Percentiles rank a stretch among this genome's conserved stretches.
Conservation (phyloP, 2,113 vertebrate genomes). For the Ia io region DNA sequence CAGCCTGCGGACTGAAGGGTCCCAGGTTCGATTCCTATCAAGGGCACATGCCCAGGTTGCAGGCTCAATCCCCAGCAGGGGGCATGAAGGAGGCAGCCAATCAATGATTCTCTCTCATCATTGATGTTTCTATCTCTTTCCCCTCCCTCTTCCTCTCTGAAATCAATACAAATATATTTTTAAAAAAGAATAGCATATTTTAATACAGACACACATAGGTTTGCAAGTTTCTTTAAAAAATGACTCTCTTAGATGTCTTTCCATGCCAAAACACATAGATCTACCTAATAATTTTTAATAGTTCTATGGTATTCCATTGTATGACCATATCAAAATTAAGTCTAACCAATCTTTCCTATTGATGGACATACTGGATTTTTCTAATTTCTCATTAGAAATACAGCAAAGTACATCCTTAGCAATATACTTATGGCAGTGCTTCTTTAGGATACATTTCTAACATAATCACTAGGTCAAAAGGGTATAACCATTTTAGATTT, state of each 20-base stretch:
- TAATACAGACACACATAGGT: neutral
- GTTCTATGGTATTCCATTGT: neutral
- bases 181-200: neutral
- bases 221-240: conserved; percentile 16
- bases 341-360: neutral
- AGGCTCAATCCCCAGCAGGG: too few species aligned
- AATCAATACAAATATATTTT: too few species aligned
- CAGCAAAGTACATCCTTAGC: neutral
- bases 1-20: too few species aligned
- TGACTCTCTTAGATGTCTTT: neutral
- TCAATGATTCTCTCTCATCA: too few species aligned
- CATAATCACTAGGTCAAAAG: neutral
- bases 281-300: neutral
- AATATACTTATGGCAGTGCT: neutral
- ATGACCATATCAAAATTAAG: neutral
- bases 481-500: neutral
- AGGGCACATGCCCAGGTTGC: too few species aligned
- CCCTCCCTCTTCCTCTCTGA: too few species aligned
- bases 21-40: too few species aligned
- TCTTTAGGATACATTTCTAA: neutral
- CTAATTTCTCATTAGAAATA: conserved; percentile 16
- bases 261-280: neutral
- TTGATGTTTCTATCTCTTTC: too few species aligned
- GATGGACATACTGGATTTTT: neutral
- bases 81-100: too few species aligned